These are phyloP conservation scores for Lucifuga dentata DNA, from an alignment of 2,113 vertebrate genomes.

Conservation along the genomic window DNA sequence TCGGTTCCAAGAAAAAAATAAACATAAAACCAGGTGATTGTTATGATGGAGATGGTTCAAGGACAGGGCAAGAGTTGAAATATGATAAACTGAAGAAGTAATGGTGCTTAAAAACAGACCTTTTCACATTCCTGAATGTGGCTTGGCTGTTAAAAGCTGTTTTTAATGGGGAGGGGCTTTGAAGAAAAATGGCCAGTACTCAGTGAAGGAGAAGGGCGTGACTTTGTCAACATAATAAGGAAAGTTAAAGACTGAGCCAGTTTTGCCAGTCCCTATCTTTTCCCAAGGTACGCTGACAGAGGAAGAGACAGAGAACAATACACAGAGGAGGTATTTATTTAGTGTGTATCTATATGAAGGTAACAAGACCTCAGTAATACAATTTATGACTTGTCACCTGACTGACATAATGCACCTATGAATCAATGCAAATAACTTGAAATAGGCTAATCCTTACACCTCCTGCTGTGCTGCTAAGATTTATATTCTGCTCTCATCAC, in stretches of 20 bases:
- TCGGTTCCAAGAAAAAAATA: conserved; percentile 23
- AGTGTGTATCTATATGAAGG: background rate
- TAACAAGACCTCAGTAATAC: background rate
- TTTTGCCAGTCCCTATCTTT: background rate
- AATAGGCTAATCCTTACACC: no score
- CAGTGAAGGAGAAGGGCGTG: conserved; percentile 36
- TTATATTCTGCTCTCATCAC: no score
- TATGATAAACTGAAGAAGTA: conserved; percentile 39
- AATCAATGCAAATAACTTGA: no score
- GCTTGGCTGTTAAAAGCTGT: conserved; percentile 50
- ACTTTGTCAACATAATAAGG: conserved; percentile 43
- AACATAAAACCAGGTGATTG: conserved; percentile 32
- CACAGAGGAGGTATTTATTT: background rate
- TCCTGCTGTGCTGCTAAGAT: no score
- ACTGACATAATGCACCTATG: no score
- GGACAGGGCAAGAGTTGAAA: conserved; percentile 12
- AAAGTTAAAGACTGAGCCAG: background rate
- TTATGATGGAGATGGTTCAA: conserved; percentile 26
- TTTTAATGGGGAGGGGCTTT: conserved; percentile 52
- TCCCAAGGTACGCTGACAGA: background rate
- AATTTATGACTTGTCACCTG: background rate
- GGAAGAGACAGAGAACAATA: background rate
- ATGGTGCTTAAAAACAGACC: conserved; percentile 56
- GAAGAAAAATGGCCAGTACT: conserved; percentile 52
- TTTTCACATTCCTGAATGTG: conserved; percentile 57